Percentiles rank a stretch among this genome's conserved stretches.
Evolutionary conservation across 2,888 invertebrate genomes (phyloP).

Genomic region (Agrotis clavis): DNA sequence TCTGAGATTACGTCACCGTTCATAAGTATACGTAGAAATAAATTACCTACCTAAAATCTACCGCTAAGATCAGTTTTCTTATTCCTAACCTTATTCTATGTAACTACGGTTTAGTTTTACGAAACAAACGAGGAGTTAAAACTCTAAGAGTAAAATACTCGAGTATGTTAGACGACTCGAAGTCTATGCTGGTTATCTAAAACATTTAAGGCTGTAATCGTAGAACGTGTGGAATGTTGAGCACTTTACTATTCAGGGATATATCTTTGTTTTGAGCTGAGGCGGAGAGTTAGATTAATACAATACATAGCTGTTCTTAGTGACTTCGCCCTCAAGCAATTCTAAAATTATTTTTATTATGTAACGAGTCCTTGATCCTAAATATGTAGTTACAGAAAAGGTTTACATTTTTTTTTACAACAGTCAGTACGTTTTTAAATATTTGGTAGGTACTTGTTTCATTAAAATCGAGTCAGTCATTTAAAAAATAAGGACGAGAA

Average conservation of each 20-base stretch:
- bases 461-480: no score
- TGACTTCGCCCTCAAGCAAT: no score
- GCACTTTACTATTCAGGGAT: conserved; percentile 43
- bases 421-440: no score
- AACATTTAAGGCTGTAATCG: conserved; percentile 44
- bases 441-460: no score
- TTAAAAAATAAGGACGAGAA: no score
- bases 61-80: no score
- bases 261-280: conserved; percentile 28
- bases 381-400: no score
- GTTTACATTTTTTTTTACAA: no score
- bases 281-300: conserved; percentile 1
- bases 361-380: not conserved
- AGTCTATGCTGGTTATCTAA: conserved; percentile 44
- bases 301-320: not conserved
- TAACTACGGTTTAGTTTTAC: no score
- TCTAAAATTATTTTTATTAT: not conserved
- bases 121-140: not conserved
- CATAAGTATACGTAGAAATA: no score
- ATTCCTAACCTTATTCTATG: not conserved
- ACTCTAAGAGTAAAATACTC: not conserved
- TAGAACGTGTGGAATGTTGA: conserved; percentile 45
- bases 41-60: no score
- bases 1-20: no score
- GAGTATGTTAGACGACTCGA: not conserved